Evolutionary conservation across 2,888 invertebrate species (phyloP), one percentile per base, ranked within the genome.

Genomic region (Neoascia interrupta): DNA sequence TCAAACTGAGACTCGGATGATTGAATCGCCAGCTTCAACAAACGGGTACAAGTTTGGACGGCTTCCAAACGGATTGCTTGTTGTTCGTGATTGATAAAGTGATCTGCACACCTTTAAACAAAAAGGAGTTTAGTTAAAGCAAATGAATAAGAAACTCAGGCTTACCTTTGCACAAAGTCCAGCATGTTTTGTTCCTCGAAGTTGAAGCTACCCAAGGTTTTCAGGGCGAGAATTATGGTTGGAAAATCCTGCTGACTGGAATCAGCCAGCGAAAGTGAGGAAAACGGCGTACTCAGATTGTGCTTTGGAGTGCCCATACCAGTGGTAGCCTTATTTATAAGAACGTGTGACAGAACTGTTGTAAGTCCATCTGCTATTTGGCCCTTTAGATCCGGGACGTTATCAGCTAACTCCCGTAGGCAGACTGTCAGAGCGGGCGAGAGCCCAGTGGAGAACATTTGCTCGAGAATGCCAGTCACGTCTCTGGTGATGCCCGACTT

Each of bases 321-420:
- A 31, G 94, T 90, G 58, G 95, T 91, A 0, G 95, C 94, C 85
- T 95, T 95, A 84, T 96, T 96, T 92, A 98, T 95, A 60, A 99
- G 88, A 49, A 97, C 95, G 84, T 96, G 92, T 1, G 97, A 97
- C 3, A 99, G 90, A 92, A 98, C 97, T 84, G 95, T 94, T 63
- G 98, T 90, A 18, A 99, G 90, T 0, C 98, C 97, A 85, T 97
- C 95, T 47, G 97, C 97, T 84, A 99, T 97, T 86, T 96, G 95
- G 53, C 92, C 91, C 88, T 96, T 97, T 11, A 99, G 90, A 47
- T 93, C 91, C 0, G 98, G 97, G 43, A 99, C 94, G 85, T 95
- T 94, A 81, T 93, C 92, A 16, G 97, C 97, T 39, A 99, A 90
- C 88, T 98, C 98, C 79, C 96, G 92, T 21, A 99, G 89, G 60